Conservation (phyloP, 2,888 invertebrate species). For the Galerucella calmariensis region DNA sequence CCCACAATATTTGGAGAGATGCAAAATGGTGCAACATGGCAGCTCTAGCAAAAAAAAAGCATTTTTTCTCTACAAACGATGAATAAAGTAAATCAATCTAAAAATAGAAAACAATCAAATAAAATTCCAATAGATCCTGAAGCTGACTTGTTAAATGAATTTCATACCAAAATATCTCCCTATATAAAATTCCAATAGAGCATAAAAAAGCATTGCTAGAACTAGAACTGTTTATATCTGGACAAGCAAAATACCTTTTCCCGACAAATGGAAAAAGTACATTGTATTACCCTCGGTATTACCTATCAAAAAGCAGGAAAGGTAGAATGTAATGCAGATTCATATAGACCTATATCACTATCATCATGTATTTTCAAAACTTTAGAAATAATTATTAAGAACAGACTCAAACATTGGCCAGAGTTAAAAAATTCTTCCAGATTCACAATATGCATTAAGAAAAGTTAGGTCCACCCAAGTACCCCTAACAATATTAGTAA, state of each 20-base stretch:
- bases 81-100: no score
- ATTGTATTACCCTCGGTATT: not conserved
- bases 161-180: no score
- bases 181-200: not conserved
- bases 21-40: no score
- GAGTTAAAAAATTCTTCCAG: not conserved
- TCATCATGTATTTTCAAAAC: not conserved
- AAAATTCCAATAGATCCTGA: no score
- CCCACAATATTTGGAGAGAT: no score
- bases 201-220: slow-evolving; percentile 1
- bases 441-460: slow-evolving; percentile 2
- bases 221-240: not conserved
- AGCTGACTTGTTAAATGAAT: no score
- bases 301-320: not conserved
- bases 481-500: slow-evolving; percentile 3
- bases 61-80: no score
- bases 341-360: not conserved
- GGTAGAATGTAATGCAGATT: not conserved
- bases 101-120: no score
- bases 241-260: not conserved
- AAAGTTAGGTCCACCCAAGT: not conserved
- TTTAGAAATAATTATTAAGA: not conserved
- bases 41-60: no score
- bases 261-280: not conserved
- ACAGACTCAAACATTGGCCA: not conserved